phyloP scores from a whole-genome alignment of 2,113 vertebrate species.

The Synchiropus splendidus region DNA sequence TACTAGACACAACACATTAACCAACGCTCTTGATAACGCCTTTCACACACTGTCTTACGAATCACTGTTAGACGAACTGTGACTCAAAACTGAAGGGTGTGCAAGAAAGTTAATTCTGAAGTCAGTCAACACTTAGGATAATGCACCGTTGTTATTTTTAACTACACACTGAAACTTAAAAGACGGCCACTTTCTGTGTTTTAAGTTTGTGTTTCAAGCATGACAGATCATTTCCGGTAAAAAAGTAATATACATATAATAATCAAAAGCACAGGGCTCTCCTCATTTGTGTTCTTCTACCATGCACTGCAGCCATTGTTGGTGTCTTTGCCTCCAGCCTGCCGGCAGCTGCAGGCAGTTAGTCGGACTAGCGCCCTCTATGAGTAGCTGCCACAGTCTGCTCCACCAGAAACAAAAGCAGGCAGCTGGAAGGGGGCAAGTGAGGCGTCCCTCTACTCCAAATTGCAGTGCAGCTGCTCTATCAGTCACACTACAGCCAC shows the following conservation, averaged over 20 bases:
- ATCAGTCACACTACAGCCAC: constrained; percentile 35
- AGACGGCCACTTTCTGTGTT: too few relatives aligned
- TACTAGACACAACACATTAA: constrained; percentile 29
- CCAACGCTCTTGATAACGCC: constrained; percentile 1
- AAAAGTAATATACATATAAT: too few relatives aligned
- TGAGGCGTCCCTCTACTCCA: constrained; percentile 18
- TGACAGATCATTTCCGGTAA: too few relatives aligned
- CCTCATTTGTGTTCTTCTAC: constrained; percentile 1
- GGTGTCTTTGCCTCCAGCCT: constrained; percentile 8
- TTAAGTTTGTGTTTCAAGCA: too few relatives aligned
- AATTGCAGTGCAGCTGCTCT: constrained; percentile 38
- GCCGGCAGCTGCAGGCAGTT: constrained; percentile 18
- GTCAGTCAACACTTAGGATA: too few relatives aligned
- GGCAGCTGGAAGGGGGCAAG: constrained; percentile 42
- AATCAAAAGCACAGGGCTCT: too few relatives aligned
- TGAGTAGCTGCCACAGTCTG: constrained; percentile 9
- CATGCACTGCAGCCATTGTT: too few relatives aligned
- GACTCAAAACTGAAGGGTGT: constrained; percentile 2
- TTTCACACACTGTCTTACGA: constrained; percentile 9
- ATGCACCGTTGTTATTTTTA: too few relatives aligned
- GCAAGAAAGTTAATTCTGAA: too few relatives aligned
- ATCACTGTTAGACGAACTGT: constrained; percentile 30
- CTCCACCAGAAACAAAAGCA: constrained; percentile 15
- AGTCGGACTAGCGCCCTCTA: constrained; percentile 52
- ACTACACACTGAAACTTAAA: too few relatives aligned